Evolutionary conservation across 1,140 invertebrate genomes (phyloP).

Genomic region (Trichoplusia ni): DNA sequence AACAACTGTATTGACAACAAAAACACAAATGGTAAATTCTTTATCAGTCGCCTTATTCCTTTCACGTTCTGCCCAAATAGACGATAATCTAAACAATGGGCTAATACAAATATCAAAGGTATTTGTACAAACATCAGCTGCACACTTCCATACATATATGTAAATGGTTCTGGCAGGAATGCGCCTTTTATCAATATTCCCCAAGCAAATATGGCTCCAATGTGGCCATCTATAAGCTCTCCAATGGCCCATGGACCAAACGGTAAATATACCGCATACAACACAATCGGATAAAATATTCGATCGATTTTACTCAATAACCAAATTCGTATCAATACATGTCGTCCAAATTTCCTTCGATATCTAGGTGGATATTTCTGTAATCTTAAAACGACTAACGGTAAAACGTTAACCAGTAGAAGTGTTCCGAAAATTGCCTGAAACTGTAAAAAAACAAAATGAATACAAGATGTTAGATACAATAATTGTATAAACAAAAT

Average conservation of each 20-base stretch:
- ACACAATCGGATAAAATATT: constrained; percentile 87
- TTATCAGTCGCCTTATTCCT: constrained; percentile 60
- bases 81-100: constrained; percentile 83
- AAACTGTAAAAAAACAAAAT: constrained; percentile 83
- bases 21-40: constrained; percentile 75
- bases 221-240: constrained; percentile 90
- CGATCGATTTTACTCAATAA: constrained; percentile 87
- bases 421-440: constrained; percentile 85
- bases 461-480: constrained; percentile 26
- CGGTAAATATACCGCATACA: constrained; percentile 86
- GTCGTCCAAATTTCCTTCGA: constrained; percentile 79
- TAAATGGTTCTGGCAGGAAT: constrained; percentile 89
- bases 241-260: constrained; percentile 93
- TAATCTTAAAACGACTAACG: too few species aligned
- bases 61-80: constrained; percentile 78
- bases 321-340: constrained; percentile 87
- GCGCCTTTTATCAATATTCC: constrained; percentile 89
- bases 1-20: constrained; percentile 86
- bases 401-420: constrained; percentile 83
- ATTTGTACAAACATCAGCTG: constrained; percentile 87
- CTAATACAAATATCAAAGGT: constrained; percentile 87
- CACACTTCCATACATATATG: constrained; percentile 91
- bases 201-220: constrained; percentile 92
- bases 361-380: constrained; percentile 77
- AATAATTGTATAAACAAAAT: constrained; percentile 2